These are phyloP conservation scores for Nephrotoma flavescens DNA, from an alignment of 2,888 invertebrate genomes.

Conservation along the genomic window DNA sequence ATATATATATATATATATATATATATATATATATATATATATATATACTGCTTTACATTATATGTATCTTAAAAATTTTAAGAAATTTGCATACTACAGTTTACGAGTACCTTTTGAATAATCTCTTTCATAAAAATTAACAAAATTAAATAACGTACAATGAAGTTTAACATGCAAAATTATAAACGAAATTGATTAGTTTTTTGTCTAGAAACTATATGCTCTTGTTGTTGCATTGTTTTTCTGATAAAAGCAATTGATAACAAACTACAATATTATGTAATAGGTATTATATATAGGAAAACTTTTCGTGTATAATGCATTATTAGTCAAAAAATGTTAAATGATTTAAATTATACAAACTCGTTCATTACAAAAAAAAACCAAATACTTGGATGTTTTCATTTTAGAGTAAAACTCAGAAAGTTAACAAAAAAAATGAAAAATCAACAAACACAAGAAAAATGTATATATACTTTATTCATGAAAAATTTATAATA, in stretches of 20 bases:
- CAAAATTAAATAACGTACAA: neutral
- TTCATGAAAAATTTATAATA: neutral
- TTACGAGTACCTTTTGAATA: neutral
- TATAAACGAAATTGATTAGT: neutral
- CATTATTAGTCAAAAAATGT: neutral
- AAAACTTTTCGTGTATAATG: neutral
- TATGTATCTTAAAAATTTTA: neutral
- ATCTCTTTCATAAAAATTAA: neutral
- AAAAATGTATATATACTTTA: too few species aligned
- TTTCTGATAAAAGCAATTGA: neutral
- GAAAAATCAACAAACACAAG: neutral
- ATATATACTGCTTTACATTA: neutral
- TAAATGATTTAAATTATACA: neutral
- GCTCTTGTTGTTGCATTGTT: neutral
- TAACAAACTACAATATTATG: neutral
- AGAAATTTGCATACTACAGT: neutral
- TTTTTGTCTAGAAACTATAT: neutral
- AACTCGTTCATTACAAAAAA: neutral
- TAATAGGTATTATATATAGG: neutral
- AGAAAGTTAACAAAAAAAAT: neutral
- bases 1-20: neutral
- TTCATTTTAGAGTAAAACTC: neutral
- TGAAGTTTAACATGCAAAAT: neutral
- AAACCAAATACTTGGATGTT: neutral
- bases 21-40: neutral